These are phyloP conservation scores for Hephaestus fuliginosus DNA, from an alignment of 2,797 vertebrate species.

Conservation along the genomic window DNA sequence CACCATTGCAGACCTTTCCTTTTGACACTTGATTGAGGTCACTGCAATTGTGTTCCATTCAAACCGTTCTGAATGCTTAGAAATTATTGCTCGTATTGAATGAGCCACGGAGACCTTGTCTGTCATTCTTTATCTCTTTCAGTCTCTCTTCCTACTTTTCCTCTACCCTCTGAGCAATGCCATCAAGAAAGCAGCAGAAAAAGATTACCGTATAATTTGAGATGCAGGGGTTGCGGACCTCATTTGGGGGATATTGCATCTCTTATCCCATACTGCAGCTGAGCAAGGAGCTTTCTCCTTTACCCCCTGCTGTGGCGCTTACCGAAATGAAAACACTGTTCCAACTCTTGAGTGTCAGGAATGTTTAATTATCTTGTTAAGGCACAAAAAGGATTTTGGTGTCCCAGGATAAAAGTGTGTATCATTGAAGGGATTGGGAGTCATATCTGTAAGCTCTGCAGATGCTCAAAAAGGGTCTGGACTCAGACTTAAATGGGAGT, in stretches of 20 bases:
- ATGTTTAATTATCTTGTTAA: conserved; percentile 68
- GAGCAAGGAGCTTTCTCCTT: conserved; percentile 30
- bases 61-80: conserved; percentile 22
- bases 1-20: background rate
- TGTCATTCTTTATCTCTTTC: conserved; percentile 28
- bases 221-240: conserved; percentile 50
- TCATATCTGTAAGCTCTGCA: conserved; percentile 30
- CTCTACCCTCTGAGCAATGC: background rate
- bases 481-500: conserved; percentile 24
- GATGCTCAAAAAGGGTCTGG: conserved; percentile 19
- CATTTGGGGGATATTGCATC: conserved; percentile 44
- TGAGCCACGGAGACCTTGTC: conserved; percentile 11
- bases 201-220: conserved; percentile 43
- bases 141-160: background rate
- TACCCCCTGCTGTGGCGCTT: conserved; percentile 26
- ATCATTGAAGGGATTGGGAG: conserved; percentile 25
- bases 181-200: conserved; percentile 22
- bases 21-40: conserved; percentile 30
- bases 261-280: conserved; percentile 54
- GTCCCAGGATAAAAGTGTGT: conserved; percentile 40
- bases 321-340: conserved; percentile 43
- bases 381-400: conserved; percentile 42
- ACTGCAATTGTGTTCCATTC: conserved; percentile 13
- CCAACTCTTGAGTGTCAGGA: conserved; percentile 48
- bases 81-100: background rate